Evolutionary conservation across 2,113 vertebrate genomes (phyloP).

Genomic region (Asarcornis scutulata): DNA sequence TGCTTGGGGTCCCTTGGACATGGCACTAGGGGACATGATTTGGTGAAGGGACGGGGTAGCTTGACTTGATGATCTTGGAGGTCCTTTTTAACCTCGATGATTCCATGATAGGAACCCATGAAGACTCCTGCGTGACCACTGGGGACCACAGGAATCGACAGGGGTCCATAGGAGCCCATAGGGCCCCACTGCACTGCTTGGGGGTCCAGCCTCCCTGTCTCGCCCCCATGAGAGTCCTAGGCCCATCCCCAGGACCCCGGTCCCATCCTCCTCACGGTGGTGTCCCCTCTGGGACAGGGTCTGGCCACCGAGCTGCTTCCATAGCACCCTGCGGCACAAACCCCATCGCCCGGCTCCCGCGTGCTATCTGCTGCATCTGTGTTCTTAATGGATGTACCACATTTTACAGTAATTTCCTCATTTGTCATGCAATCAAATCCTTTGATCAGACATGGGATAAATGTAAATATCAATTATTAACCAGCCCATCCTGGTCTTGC

Average conservation of each 20-base stretch:
- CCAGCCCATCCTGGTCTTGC: conserved; percentile 44
- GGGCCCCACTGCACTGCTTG: background rate
- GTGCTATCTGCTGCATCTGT: conserved; percentile 19
- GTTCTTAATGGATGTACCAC: conserved; percentile 37
- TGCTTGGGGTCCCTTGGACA: no score
- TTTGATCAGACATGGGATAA: conserved; percentile 71
- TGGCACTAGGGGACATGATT: no score
- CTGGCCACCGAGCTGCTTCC: rapidly evolving
- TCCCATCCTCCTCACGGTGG: no score
- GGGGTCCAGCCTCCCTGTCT: background rate
- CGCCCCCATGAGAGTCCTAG: background rate
- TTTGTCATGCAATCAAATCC: conserved; percentile 69
- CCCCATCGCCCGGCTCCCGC: rapidly evolving
- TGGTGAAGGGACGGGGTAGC: no score
- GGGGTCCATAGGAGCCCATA: background rate
- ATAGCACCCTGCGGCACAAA: background rate
- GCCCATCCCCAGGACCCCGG: background rate
- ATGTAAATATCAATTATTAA: conserved; percentile 71
- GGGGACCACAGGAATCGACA: no score
- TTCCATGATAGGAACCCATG: no score
- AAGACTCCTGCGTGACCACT: no score
- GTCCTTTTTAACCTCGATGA: no score
- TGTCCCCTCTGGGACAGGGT: background rate
- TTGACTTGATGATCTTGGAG: no score
- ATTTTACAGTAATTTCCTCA: conserved; percentile 66